Base-by-base conservation (phyloP, 1,140 invertebrate genomes). In the Belonocnema kinseyi region DNA sequence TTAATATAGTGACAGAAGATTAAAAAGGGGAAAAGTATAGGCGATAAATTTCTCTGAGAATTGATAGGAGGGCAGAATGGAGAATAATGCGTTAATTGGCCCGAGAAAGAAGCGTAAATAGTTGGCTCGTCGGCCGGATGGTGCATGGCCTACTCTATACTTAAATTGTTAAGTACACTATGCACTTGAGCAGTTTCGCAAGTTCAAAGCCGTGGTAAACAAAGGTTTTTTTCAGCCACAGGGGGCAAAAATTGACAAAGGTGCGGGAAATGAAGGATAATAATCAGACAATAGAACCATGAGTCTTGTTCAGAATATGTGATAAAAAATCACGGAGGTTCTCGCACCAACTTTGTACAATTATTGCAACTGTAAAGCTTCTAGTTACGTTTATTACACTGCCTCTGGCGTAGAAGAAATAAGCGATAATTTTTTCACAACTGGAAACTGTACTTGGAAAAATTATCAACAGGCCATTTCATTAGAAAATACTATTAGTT, bases 161-260 rank as follows among this genome's bases (percentile, higher is more conserved):
- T 66, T 66, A 66, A 66, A 66, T 66, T 66, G 26, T 66, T 66
- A 66, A 66, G 26, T 33, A 33, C 26, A 33, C 26, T 33, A 33
- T 40, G 58, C 21, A 66, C 58, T 66, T 26, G 58, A 26, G 16
- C 58, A 66, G 26, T 21, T 40, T 66, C 58, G 58, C 58, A 33
- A 66, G 58, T 66, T 66, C 58, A 66, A 66, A 66, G 58, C 40
- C 58, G 58, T 66, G 58, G 21, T 40, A 66, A 66, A 66, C 58
- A 40, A 66, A 40, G 40, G 5, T 16, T 66, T 40, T 66, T 66
- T 33, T 66, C 58, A 66, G 58, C 40, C 16, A 61, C 13, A 61
- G 56, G 26, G 56, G 19, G 21, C 58, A 33, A 16, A 66, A 66
- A 21, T 66, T 66, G 58, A 66, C 58, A 66, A 66, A 12, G 19